A percentile compares a stretch with the other conserved stretches of the same genome.
phyloP scores from a whole-genome alignment of 2,888 invertebrate species.

The Spilosoma lubricipeda region DNA sequence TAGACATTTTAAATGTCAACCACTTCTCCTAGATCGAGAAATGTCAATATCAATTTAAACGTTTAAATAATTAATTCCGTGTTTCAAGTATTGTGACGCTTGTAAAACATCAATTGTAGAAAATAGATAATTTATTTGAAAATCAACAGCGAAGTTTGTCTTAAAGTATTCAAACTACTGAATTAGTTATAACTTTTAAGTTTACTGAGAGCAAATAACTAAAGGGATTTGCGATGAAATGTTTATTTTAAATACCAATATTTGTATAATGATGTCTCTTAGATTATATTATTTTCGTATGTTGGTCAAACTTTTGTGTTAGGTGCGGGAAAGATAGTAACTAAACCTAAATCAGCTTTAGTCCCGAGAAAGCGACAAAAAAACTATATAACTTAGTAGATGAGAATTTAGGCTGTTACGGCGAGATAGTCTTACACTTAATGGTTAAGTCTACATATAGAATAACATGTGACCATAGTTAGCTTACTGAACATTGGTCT shows the following conservation, averaged over 20 bases:
- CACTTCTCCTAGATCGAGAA: neutral
- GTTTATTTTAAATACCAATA: neutral
- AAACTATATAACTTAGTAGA: too few relatives aligned
- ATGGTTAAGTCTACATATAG: too few relatives aligned
- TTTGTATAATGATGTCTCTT: neutral
- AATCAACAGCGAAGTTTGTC: slow-evolving; percentile 27
- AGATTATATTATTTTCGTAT: neutral
- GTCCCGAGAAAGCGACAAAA: too few relatives aligned
- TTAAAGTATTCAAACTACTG: slow-evolving; percentile 26
- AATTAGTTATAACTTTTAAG: slow-evolving; percentile 31
- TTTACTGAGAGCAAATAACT: slow-evolving; percentile 1
- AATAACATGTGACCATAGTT: too few relatives aligned
- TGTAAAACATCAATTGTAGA: neutral
- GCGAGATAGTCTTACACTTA: too few relatives aligned
- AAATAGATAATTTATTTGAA: slow-evolving; percentile 14
- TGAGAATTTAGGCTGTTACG: too few relatives aligned
- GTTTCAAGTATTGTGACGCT: neutral
- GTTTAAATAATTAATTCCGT: slow-evolving; percentile 1
- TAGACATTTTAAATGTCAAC: neutral
- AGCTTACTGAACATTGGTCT: too few relatives aligned
- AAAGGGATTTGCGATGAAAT: neutral
- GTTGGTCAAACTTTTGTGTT: neutral
- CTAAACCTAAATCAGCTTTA: too few relatives aligned
- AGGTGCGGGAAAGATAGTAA: neutral
- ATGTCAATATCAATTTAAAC: neutral